Base-by-base conservation (phyloP, 2,888 invertebrate species). In the Lamellibrachia satsuma region DNA sequence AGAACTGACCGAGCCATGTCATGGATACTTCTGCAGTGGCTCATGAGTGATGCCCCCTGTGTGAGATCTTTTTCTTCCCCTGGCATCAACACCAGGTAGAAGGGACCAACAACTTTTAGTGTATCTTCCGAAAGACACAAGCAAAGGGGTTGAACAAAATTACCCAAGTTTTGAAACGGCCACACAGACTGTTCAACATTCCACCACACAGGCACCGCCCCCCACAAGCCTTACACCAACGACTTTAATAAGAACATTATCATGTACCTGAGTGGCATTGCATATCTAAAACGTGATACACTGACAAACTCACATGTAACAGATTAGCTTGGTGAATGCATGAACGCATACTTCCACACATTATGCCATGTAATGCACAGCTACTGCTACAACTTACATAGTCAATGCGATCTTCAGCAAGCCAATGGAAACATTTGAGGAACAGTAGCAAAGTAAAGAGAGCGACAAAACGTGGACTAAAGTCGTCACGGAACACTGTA, bases 371-470 rank as follows among this genome's bases (percentile, higher is more conserved):
- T 6, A 75, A 22, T 75, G 3, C 75, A 75, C 22, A 75, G 22
- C 75, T 22, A 22, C 75, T 75, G 75, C 22, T n/a, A 39, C 55
- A 95, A 97, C 98, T 98, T 97, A 99, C 99, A 97, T 98, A 99
- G 97, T 99, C 99, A 75, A 99, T 99, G 96, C 99, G 97, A 96
- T 99, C 99, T 97, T 99, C 99, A 39, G 99, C 99, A 90, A 99
- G 97, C 99, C 99, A 99, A 97, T 99, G 99, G 97, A 99, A 99
- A 96, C 99, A 99, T 97, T 99, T 99, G 57, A 99, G 97, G 96
- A 99, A 99, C 93, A 99, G 97, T 93, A 99, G 97, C 91, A 99
- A 97, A 3, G 99, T 99, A 96, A 99, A 99, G 93, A 99, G 97
- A 55, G 99, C 99, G 95, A 99, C 99, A 97, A 99, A 99, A 96